These are phyloP conservation scores for Therioaphis trifolii DNA, from an alignment of 2,888 invertebrate genomes.

Conservation along the genomic window DNA sequence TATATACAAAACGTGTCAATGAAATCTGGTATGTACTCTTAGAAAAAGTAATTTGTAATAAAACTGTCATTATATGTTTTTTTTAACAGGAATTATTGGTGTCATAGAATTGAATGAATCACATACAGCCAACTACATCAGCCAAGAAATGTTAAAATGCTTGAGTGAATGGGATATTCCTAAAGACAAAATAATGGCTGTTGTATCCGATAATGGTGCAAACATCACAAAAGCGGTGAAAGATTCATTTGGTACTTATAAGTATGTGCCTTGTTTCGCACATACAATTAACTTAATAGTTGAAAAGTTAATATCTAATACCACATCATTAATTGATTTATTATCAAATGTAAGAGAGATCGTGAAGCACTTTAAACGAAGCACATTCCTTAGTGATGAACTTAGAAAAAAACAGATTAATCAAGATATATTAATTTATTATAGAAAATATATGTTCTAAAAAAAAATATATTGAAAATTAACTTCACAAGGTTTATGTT, in stretches of 20 bases:
- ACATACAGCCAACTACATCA: conserved; percentile 68
- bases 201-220: conserved; percentile 66
- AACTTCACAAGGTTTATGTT: background rate
- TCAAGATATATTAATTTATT: conserved; percentile 28
- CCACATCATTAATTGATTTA: background rate
- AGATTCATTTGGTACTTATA: conserved; percentile 67
- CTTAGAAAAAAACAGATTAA: conserved; percentile 23
- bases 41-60: conserved; percentile 15
- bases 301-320: conserved; percentile 4
- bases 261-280: conserved; percentile 68
- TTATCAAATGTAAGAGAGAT: background rate
- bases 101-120: conserved; percentile 68
- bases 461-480: background rate
- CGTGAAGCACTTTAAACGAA: background rate
- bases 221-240: conserved; percentile 67
- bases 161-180: conserved; percentile 67
- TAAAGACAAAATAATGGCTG: conserved; percentile 66
- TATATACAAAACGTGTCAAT: conserved; percentile 65
- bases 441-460: conserved; percentile 33
- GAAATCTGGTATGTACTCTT: conserved; percentile 44
- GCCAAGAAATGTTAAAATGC: conserved; percentile 66
- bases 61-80: conserved; percentile 28
- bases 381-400: background rate
- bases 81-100: conserved; percentile 66
- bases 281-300: conserved; percentile 68